These are phyloP conservation scores for Nomada fucata DNA, from an alignment of 2,888 invertebrate genomes.

Conservation along the genomic window DNA sequence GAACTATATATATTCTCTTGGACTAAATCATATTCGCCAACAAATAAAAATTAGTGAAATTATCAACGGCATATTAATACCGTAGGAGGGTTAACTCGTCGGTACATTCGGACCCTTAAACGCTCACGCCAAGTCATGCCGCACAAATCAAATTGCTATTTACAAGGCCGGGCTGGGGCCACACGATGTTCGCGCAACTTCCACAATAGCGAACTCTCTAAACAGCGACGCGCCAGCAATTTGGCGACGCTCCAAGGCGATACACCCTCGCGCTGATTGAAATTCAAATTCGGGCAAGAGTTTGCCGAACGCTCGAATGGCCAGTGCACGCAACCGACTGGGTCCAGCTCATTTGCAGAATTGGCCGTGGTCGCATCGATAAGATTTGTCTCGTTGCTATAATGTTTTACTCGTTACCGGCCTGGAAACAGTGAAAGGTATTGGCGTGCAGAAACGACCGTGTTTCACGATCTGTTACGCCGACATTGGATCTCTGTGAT, in stretches of 20 bases:
- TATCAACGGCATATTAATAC: not conserved
- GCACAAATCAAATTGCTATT: constrained; percentile 10
- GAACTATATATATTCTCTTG: too few species aligned
- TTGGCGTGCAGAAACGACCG: constrained; percentile 57
- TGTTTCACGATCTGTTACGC: constrained; percentile 55
- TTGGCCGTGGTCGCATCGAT: constrained; percentile 48
- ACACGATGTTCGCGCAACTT: not conserved
- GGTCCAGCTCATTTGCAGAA: constrained; percentile 27
- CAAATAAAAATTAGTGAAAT: too few species aligned
- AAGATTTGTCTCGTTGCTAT: constrained; percentile 65
- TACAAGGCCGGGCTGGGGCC: not conserved
- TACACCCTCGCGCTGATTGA: constrained; percentile 10
- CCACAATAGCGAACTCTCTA: constrained; percentile 3
- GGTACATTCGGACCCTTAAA: not conserved
- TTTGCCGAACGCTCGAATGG: constrained; percentile 3
- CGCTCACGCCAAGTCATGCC: not conserved
- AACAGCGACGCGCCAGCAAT: constrained; percentile 27
- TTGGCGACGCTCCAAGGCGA: constrained; percentile 29
- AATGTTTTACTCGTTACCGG: constrained; percentile 55
- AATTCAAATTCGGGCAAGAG: constrained; percentile 44
- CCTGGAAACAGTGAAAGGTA: constrained; percentile 71
- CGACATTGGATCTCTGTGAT: constrained; percentile 43
- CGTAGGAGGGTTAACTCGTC: too few species aligned
- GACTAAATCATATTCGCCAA: too few species aligned
- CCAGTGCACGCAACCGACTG: not conserved